These are phyloP conservation scores for Sinopyrophorus schimmeli DNA, from an alignment of 2,888 invertebrate genomes.

Conservation along the genomic window DNA sequence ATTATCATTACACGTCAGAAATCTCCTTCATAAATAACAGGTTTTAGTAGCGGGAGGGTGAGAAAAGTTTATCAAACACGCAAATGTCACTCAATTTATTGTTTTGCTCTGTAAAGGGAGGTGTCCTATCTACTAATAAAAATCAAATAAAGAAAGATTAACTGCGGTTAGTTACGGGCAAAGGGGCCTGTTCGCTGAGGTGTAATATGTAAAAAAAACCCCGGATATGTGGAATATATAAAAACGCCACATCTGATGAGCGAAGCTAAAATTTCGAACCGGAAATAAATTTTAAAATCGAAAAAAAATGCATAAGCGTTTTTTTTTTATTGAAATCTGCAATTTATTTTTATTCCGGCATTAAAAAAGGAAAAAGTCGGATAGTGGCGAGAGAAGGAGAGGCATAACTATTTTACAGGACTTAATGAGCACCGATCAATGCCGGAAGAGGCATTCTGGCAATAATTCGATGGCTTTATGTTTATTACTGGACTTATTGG, in stretches of 20 bases:
- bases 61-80: slow-evolving; percentile 26
- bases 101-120: slow-evolving; percentile 17
- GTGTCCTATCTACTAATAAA: slow-evolving; percentile 22
- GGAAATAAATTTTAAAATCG: slow-evolving; percentile 20
- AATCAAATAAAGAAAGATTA: slow-evolving; percentile 22
- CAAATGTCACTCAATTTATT: slow-evolving; percentile 22
- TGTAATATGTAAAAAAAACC: slow-evolving; percentile 18
- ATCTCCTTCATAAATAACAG: slow-evolving; percentile 14
- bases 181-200: slow-evolving; percentile 5
- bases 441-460: slow-evolving; percentile 6
- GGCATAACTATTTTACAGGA: too few relatives aligned
- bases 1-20: slow-evolving; percentile 20
- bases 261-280: slow-evolving; percentile 8
- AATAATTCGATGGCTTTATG: slow-evolving; percentile 20
- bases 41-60: slow-evolving; percentile 18
- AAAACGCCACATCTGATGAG: slow-evolving; percentile 12
- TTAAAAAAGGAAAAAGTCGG: too few relatives aligned
- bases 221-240: slow-evolving; percentile 12
- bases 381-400: too few relatives aligned
- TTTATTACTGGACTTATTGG: slow-evolving; percentile 21
- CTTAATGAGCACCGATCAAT: slow-evolving; percentile 12
- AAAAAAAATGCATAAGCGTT: too few relatives aligned
- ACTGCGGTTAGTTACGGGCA: slow-evolving; percentile 14
- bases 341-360: too few relatives aligned
- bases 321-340: too few relatives aligned